phyloP scores from a whole-genome alignment of 2,797 vertebrate species.

The Enteromius argenteus region DNA sequence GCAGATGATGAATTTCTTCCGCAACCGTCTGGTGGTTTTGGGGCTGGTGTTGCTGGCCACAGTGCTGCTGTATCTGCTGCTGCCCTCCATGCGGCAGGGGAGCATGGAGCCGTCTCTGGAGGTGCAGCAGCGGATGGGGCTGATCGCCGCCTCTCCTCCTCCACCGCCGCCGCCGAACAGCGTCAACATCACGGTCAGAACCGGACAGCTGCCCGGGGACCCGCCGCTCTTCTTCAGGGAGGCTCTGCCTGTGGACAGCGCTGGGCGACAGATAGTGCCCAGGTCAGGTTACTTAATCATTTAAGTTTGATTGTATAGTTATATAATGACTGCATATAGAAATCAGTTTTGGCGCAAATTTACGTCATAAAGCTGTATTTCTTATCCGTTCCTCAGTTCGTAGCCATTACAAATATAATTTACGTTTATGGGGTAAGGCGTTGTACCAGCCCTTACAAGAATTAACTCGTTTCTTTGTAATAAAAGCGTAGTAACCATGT shows the following conservation, averaged over 20 bases:
- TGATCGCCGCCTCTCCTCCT: conserved; percentile 69
- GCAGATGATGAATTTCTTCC: conserved; percentile 80
- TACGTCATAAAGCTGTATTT: background rate
- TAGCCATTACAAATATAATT: background rate
- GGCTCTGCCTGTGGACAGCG: conserved; percentile 76
- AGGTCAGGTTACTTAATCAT: conserved; percentile 75
- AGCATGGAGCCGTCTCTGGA: conserved; percentile 79
- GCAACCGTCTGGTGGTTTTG: conserved; percentile 85
- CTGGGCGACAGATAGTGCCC: conserved; percentile 75
- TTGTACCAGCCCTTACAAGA: background rate
- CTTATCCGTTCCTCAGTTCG: background rate
- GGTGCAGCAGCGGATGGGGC: conserved; percentile 75
- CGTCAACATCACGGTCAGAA: conserved; percentile 80
- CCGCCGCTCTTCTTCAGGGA: conserved; percentile 91
- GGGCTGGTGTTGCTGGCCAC: conserved; percentile 84
- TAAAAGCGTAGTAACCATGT: too few species aligned
- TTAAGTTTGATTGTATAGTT: background rate
- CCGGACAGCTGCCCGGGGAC: conserved; percentile 81
- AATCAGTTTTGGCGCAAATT: background rate
- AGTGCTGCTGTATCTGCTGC: conserved; percentile 85
- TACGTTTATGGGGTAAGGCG: background rate
- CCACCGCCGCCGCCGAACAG: conserved; percentile 45
- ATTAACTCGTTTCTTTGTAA: background rate
- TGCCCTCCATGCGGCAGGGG: conserved; percentile 82
- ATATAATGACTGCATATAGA: too few species aligned